phyloP scores from a whole-genome alignment of 2,113 vertebrate species.

The Amphilophus citrinellus region DNA sequence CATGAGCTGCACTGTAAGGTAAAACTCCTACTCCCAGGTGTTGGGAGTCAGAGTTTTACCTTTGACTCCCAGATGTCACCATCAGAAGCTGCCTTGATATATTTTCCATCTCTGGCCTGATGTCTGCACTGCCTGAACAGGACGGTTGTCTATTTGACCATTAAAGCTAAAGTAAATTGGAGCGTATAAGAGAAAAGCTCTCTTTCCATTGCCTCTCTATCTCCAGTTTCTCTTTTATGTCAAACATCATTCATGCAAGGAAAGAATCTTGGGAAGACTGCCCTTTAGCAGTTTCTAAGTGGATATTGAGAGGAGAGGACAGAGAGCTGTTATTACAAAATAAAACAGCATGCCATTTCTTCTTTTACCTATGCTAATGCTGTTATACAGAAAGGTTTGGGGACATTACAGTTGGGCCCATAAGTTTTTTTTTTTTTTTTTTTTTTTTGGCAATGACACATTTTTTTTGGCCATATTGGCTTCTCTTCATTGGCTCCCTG shows the following conservation, averaged over 20 bases:
- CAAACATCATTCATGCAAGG: not conserved
- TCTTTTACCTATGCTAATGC: not conserved
- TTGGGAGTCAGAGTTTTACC: too few relatives aligned
- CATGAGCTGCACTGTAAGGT: not conserved
- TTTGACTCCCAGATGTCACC: too few relatives aligned
- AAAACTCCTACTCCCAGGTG: accelerated
- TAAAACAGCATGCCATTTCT: not conserved
- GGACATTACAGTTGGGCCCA: not conserved
- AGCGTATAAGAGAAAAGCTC: not conserved
- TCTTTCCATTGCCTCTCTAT: not conserved
- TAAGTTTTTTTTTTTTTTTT: not conserved
- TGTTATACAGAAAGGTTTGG: not conserved
- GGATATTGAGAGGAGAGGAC: not conserved
- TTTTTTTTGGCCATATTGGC: too few relatives aligned
- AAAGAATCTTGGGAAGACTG: not conserved
- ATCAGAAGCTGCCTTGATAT: not conserved
- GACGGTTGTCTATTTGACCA: not conserved
- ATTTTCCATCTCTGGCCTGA: not conserved
- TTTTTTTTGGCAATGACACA: not conserved
- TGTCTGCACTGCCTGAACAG: not conserved
- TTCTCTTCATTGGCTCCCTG: too few relatives aligned
- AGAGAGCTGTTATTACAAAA: not conserved
- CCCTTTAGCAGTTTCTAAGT: not conserved
- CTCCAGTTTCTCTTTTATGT: not conserved
- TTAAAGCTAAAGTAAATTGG: not conserved